Evolutionary conservation across 2,888 invertebrate species (phyloP).

Genomic region (Serripes groenlandicus): DNA sequence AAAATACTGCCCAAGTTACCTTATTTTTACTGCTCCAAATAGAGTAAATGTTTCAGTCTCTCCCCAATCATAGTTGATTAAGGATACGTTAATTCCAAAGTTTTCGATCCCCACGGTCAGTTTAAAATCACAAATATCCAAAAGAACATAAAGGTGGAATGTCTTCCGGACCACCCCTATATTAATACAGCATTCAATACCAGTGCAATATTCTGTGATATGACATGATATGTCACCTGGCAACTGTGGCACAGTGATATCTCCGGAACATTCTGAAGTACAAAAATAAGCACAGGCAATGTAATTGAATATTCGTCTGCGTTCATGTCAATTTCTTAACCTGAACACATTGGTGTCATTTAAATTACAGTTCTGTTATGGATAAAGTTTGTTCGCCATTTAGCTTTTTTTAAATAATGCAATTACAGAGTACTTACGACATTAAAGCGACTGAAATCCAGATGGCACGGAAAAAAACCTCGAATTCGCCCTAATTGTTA

Average conservation of each 20-base stretch:
- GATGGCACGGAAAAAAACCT: too few relatives aligned
- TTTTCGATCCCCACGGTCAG: constrained; percentile 73
- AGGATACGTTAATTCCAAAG: constrained; percentile 58
- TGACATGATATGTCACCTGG: constrained; percentile 63
- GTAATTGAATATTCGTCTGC: too few relatives aligned
- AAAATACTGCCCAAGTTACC: too few relatives aligned
- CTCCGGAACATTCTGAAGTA: constrained; percentile 60
- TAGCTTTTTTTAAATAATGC: too few relatives aligned
- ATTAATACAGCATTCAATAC: constrained; percentile 72
- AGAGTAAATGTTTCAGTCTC: constrained; percentile 35
- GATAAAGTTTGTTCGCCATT: too few relatives aligned
- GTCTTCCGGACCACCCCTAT: constrained; percentile 51
- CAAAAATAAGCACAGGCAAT: too few relatives aligned
- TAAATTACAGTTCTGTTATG: too few relatives aligned
- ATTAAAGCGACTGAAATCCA: too few relatives aligned
- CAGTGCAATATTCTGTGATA: constrained; percentile 70
- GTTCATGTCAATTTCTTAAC: too few relatives aligned
- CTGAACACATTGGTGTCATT: too few relatives aligned
- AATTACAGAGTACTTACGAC: too few relatives aligned
- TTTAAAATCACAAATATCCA: constrained; percentile 71
- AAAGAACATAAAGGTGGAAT: constrained; percentile 63
- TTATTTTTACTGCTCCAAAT: constrained; percentile 33
- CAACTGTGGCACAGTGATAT: constrained; percentile 50
- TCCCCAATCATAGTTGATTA: constrained; percentile 71
- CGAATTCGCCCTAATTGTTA: too few relatives aligned